Conservation (phyloP, 1,140 invertebrate species). For the Aphaenogaster rudis region DNA sequence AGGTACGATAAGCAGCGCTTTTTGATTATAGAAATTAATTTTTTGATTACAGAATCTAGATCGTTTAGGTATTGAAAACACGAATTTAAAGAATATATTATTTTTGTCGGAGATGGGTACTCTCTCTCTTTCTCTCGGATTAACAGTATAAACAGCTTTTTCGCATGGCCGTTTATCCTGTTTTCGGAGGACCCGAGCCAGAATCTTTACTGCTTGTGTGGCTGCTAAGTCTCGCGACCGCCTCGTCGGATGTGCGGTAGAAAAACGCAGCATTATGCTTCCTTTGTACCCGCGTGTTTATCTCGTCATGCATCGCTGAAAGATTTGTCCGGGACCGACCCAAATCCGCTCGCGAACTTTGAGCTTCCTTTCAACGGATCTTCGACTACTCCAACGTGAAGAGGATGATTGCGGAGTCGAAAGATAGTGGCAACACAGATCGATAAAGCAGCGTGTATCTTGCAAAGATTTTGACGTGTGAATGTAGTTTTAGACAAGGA, state of each 20-base stretch:
- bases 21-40: not conserved
- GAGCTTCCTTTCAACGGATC: constrained; percentile 53
- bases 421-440: constrained; percentile 24
- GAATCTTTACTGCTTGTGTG: constrained; percentile 9
- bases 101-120: not conserved
- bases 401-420: constrained; percentile 40
- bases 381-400: constrained; percentile 20
- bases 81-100: not conserved
- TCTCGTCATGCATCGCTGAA: constrained; percentile 68
- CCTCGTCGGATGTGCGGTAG: constrained; percentile 17
- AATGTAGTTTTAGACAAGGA: not conserved
- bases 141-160: constrained; percentile 53
- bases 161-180: constrained; percentile 33
- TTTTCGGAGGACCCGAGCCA: constrained; percentile 46
- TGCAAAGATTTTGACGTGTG: not conserved
- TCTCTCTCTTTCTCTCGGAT: not conserved
- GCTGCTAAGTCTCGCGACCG: constrained; percentile 6
- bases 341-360: constrained; percentile 65
- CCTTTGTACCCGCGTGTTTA: constrained; percentile 66
- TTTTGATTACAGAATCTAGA: not conserved
- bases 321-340: constrained; percentile 65
- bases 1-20: not conserved
- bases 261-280: constrained; percentile 55
- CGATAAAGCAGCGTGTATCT: constrained; percentile 5
- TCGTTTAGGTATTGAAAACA: not conserved